phyloP scores from a whole-genome alignment of 1,140 invertebrate species.

The Diachasmimorpha longicaudata region DNA sequence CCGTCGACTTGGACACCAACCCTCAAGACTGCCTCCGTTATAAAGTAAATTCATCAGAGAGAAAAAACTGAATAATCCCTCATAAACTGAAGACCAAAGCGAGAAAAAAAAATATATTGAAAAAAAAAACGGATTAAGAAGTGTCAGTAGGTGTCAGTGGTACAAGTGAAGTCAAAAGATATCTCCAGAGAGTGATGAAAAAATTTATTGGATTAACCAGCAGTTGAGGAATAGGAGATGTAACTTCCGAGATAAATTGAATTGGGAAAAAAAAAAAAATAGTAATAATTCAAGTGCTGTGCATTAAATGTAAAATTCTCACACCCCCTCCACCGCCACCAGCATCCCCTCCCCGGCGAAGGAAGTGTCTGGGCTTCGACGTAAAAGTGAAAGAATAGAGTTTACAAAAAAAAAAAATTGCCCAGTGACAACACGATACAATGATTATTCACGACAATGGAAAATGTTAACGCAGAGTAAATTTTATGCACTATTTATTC shows the following conservation, averaged over 20 bases:
- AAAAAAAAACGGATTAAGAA: background rate
- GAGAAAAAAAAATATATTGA: background rate
- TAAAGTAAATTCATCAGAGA: constrained; percentile 23
- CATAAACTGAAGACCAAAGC: too few species aligned
- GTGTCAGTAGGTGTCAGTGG: background rate
- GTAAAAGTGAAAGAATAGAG: background rate
- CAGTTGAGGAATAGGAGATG: background rate
- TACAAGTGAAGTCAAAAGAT: background rate
- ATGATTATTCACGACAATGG: background rate
- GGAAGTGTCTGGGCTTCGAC: background rate
- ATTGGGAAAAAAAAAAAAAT: background rate
- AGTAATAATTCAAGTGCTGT: constrained; percentile 7
- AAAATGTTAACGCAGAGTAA: constrained; percentile 56
- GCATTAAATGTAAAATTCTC: background rate
- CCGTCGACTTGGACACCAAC: constrained; percentile 51
- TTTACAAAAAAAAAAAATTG: too few species aligned
- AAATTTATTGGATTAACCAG: background rate
- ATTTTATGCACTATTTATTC: constrained; percentile 57
- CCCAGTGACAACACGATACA: background rate
- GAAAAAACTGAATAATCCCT: background rate
- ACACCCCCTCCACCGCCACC: background rate
- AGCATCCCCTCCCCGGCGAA: background rate
- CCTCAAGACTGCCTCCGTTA: constrained; percentile 44
- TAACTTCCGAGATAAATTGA: background rate
- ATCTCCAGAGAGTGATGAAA: background rate